Percentiles rank a stretch among this genome's conserved stretches.
phyloP scores from a whole-genome alignment of 2,113 vertebrate species.

The Todiramphus saurophagus region DNA sequence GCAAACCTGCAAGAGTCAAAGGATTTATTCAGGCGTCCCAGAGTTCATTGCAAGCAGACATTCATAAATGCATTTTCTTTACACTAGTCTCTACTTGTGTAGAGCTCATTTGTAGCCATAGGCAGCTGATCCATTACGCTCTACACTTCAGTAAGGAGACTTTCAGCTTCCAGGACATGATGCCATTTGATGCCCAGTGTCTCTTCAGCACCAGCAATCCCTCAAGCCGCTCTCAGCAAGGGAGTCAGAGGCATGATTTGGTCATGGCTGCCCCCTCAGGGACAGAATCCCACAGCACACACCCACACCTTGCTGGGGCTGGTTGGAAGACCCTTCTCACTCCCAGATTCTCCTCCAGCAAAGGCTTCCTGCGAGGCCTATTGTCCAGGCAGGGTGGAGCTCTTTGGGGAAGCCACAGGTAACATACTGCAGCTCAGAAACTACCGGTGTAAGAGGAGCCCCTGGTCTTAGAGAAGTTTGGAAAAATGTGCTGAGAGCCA shows the following conservation, averaged over 20 bases:
- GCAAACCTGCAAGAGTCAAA: neutral
- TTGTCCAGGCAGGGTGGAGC: neutral
- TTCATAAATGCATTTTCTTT: neutral
- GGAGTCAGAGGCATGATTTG: neutral
- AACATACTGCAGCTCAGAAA: neutral
- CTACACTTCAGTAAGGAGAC: neutral
- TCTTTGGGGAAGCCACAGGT: neutral
- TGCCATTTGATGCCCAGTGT: rapidly evolving
- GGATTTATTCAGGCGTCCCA: neutral
- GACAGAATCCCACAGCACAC: neutral
- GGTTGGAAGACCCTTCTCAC: neutral
- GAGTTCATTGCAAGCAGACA: neutral
- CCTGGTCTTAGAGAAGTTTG: neutral
- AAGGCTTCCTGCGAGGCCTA: neutral
- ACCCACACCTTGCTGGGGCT: rapidly evolving
- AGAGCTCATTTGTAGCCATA: neutral
- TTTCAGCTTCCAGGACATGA: neutral
- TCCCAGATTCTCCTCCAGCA: neutral
- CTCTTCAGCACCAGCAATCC: neutral
- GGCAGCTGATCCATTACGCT: neutral
- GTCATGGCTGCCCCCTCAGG: neutral
- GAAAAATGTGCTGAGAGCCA: neutral
- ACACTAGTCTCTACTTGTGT: neutral
- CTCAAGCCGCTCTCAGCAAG: neutral
- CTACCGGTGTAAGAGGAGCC: rapidly evolving